Conservation (phyloP, 2,888 invertebrate species). For the Caenorhabditis virilis region DNA sequence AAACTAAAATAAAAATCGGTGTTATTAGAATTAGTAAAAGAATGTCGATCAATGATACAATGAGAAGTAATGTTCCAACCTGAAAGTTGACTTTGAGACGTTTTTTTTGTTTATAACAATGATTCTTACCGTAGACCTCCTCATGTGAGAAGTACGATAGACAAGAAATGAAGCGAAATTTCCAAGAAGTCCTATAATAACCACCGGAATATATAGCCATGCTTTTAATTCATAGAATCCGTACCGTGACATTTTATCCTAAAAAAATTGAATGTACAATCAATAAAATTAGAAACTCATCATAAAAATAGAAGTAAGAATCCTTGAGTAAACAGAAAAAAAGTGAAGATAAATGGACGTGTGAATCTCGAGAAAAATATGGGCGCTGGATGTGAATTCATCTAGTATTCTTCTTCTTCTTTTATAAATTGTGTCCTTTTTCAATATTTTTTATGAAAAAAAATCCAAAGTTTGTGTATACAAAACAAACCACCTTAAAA, state of each 20-base stretch:
- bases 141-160: conserved; percentile 28
- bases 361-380: no score
- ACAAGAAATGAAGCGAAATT: conserved; percentile 36
- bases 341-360: no score
- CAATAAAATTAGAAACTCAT: neutral
- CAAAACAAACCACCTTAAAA: no score
- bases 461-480: no score
- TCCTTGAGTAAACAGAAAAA: no score
- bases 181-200: conserved; percentile 33
- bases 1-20: conserved; percentile 26
- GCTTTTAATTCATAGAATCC: conserved; percentile 35
- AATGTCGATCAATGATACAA: conserved; percentile 34
- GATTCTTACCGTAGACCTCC: conserved; percentile 30
- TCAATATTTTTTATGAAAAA: no score
- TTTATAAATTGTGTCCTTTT: no score
- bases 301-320: no score
- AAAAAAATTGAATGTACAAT: neutral
- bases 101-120: neutral
- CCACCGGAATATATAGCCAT: conserved; percentile 30
- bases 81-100: conserved; percentile 7
- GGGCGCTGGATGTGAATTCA: no score
- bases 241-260: conserved; percentile 19
- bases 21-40: conserved; percentile 23
- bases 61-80: conserved; percentile 33
- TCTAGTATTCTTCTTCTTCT: no score